phyloP scores from a whole-genome alignment of 2,113 vertebrate species.

The Sinocyclocheilus rhinocerous region DNA sequence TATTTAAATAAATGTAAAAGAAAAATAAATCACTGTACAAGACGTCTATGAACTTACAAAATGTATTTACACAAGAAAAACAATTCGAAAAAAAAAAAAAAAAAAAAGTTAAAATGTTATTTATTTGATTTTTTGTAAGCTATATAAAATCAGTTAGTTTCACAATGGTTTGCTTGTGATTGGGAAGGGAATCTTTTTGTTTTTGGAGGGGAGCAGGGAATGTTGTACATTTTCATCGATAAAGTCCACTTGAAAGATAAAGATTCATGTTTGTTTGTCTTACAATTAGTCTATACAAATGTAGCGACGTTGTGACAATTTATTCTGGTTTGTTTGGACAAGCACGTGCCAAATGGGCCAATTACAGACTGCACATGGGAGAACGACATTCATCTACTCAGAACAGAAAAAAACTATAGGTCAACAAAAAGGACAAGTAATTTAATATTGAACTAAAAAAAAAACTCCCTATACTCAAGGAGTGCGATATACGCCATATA shows the following conservation, averaged over 20 bases:
- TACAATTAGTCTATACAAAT: neutral
- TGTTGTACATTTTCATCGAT: neutral
- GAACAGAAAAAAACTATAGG: too few species aligned
- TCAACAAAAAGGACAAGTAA: neutral
- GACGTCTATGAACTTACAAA: neutral
- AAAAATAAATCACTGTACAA: neutral
- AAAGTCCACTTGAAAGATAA: neutral
- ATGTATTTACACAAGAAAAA: slow-evolving; percentile 17
- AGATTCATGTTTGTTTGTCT: neutral
- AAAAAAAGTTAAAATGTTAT: neutral
- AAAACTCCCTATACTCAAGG: neutral
- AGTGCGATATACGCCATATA: neutral
- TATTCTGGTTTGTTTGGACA: neutral
- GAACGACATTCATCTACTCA: neutral
- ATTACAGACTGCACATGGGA: neutral
- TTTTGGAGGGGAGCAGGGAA: neutral
- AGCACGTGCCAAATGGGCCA: neutral
- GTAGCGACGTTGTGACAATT: neutral
- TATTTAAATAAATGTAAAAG: neutral
- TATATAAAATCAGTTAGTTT: neutral
- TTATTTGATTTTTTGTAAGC: neutral
- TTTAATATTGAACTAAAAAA: neutral
- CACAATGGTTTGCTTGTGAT: neutral
- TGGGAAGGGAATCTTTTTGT: neutral
- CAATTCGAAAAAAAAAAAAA: neutral